These are phyloP conservation scores for Galerucella nymphaeae DNA, from an alignment of 2,888 invertebrate species.

Conservation along the genomic window DNA sequence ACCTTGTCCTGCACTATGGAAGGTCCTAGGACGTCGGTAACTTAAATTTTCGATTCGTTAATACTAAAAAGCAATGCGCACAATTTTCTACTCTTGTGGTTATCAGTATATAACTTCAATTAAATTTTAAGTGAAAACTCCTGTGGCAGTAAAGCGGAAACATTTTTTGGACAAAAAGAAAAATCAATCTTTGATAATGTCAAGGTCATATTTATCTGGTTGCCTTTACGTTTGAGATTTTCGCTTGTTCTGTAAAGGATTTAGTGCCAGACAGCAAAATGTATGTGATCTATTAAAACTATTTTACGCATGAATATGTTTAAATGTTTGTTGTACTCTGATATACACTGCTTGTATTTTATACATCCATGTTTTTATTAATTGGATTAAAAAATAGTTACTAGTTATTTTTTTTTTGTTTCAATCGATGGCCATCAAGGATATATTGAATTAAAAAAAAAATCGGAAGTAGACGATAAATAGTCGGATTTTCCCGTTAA, in stretches of 20 bases:
- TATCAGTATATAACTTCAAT: neutral
- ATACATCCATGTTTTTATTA: no score
- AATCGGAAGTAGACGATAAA: constrained; percentile 22
- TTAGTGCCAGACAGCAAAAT: neutral
- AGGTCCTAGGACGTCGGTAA: neutral
- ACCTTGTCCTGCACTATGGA: neutral
- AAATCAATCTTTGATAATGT: neutral
- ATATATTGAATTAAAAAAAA: constrained; percentile 16
- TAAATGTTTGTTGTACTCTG: neutral
- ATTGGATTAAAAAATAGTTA: no score
- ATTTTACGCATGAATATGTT: neutral
- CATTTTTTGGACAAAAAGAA: neutral
- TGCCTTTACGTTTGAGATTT: neutral
- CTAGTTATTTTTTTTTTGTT: constrained; percentile 1
- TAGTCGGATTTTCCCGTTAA: constrained; percentile 16
- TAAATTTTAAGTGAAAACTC: neutral
- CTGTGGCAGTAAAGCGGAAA: neutral
- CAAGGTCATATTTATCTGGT: neutral
- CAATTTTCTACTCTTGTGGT: neutral
- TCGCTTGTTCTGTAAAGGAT: neutral
- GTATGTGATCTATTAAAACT: neutral
- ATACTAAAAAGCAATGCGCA: neutral
- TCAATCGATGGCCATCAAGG: constrained; percentile 18
- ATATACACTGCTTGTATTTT: no score
- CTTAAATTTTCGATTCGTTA: neutral